phyloP scores from a whole-genome alignment of 2,797 vertebrate genomes.

The Lemur catta region DNA sequence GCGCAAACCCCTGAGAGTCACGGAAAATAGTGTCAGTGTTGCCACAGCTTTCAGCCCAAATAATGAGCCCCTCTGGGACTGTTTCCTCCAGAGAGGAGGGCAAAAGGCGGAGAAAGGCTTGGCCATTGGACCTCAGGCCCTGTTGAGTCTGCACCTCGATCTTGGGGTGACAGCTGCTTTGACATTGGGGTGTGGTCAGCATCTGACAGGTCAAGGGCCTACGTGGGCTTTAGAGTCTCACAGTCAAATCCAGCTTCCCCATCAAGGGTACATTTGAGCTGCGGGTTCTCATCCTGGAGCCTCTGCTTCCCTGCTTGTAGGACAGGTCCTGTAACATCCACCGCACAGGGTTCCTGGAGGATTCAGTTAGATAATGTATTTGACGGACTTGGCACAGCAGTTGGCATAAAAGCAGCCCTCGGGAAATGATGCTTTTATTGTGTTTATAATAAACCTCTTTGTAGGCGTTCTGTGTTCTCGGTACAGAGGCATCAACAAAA shows the following conservation, averaged over 20 bases:
- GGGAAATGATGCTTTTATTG: background rate
- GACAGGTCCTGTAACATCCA: too few relatives aligned
- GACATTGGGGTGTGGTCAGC: background rate
- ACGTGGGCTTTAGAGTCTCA: background rate
- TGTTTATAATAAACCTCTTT: background rate
- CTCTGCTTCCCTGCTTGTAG: background rate
- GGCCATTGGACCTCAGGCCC: background rate
- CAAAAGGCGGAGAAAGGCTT: background rate
- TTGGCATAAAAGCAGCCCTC: background rate
- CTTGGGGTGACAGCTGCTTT: background rate
- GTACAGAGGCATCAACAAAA: background rate
- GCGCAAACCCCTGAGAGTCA: background rate
- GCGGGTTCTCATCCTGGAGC: too few relatives aligned
- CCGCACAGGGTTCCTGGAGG: background rate
- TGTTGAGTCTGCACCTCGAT: background rate
- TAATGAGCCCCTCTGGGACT: background rate
- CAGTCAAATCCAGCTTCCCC: background rate
- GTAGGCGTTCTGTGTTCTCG: rapidly evolving
- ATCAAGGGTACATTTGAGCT: background rate
- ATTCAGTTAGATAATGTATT: too few relatives aligned
- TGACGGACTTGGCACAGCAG: background rate
- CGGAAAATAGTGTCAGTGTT: too few relatives aligned
- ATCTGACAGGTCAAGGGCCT: background rate
- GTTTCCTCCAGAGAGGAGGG: background rate
- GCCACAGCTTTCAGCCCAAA: background rate